phyloP scores from a whole-genome alignment of 2,888 invertebrate species.

The Falcaria lacertinaria region DNA sequence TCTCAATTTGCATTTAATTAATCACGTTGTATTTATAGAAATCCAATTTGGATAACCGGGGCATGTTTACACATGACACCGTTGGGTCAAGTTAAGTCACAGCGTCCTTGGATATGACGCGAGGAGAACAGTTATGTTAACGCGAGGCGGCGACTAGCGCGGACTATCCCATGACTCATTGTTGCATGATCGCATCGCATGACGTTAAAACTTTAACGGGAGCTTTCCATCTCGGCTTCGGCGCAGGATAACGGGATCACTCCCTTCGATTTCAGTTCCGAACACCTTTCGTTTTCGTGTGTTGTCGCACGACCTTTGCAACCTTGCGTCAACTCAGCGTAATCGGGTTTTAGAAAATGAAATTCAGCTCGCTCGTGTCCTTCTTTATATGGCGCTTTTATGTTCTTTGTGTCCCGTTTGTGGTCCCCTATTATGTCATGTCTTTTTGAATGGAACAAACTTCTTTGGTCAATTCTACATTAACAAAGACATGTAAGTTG shows the following conservation, averaged over 20 bases:
- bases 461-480: neutral
- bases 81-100: slow-evolving; percentile 18
- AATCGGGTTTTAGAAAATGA: slow-evolving; percentile 78
- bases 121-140: slow-evolving; percentile 28
- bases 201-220: slow-evolving; percentile 60
- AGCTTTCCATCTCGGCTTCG: slow-evolving; percentile 69
- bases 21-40: slow-evolving; percentile 15
- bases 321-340: slow-evolving; percentile 62
- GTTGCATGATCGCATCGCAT: slow-evolving; percentile 48
- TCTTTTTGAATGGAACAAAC: slow-evolving; percentile 5
- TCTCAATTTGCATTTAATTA: neutral
- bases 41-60: slow-evolving; percentile 11
- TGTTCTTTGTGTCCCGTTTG: slow-evolving; percentile 46
- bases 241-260: slow-evolving; percentile 71
- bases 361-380: slow-evolving; percentile 66
- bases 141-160: slow-evolving; percentile 6
- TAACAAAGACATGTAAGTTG: neutral
- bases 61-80: slow-evolving; percentile 1
- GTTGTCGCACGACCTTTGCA: slow-evolving; percentile 63
- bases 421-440: slow-evolving; percentile 20
- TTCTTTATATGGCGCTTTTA: slow-evolving; percentile 65
- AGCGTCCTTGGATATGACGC: slow-evolving; percentile 43
- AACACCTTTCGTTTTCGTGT: slow-evolving; percentile 72
- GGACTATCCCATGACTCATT: slow-evolving; percentile 30
- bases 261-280: slow-evolving; percentile 75